Base-by-base conservation (phyloP, 2,113 vertebrate species). In the Ictalurus punctatus region DNA sequence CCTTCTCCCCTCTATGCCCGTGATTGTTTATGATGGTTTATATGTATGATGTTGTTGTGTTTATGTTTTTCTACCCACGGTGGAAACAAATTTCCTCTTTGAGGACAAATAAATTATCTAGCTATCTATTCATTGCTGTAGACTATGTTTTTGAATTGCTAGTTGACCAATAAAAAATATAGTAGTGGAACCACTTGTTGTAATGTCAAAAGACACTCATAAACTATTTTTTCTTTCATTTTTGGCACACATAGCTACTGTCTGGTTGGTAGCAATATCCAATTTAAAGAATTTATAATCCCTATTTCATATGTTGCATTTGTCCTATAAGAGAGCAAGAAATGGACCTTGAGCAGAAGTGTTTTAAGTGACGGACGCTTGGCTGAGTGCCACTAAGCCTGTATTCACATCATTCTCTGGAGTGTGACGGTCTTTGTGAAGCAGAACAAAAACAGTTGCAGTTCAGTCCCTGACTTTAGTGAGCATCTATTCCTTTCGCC, bases 371-470 rank as follows among this genome's bases (percentile, higher is more conserved):
- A 17, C 4, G 23, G 27, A 65, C 16, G 52, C 13, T 37, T 65
- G 86, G 16, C 27, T 27, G 40, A 30, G 52, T 44, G 61, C 67
- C 34, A 34, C 34, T 30, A 19, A 86, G n/a, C 89, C 56, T 63
- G 71, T 48, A 69, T 78, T 84, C 59, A 87, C 34, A 65, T 25
- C 1, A 59, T 63, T 71, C 89, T 86, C 81, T 90, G 85, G 48
- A 84, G 54, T 52, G 71, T 80, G 85, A 71, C 37, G 1, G 58
- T 14, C 59, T 84, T 84, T 79, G 59, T 90, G 23, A 37, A 78
- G 14, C 6, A 76, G 78, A 90, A 84, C 25, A 80, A 71, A 87
- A 85, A 37, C 37, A 79, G 81, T 73, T 6, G 61, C 37, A 69
- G 81, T 25, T 10, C 54, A 59, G 52, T 37, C 69, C 34, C 12